Evolutionary conservation across 2,797 vertebrate species (phyloP).

Genomic region (Danionella dracula): DNA sequence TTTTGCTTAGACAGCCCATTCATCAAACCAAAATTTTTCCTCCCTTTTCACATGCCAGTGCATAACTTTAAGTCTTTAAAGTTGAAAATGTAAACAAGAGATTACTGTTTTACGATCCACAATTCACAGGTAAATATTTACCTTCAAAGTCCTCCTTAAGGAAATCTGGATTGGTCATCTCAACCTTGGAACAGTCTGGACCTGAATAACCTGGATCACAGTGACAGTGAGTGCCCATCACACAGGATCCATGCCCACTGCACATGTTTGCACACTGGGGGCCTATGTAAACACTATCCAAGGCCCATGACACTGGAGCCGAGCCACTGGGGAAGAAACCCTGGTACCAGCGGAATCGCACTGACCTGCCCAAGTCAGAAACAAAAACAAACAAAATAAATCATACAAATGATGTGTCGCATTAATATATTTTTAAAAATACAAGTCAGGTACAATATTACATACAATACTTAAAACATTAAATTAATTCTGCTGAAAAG

Average conservation of each 20-base stretch:
- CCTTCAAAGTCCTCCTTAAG: constrained; percentile 99
- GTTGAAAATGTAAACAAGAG: too few species aligned
- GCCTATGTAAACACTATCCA: constrained; percentile 92
- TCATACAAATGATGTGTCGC: too few species aligned
- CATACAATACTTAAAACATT: too few species aligned
- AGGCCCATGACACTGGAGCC: constrained; percentile 90
- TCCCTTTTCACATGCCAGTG: too few species aligned
- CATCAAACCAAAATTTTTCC: too few species aligned
- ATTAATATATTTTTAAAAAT: too few species aligned
- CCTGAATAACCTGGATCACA: constrained; percentile 90
- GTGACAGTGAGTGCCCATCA: constrained; percentile 83
- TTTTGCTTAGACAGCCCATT: too few species aligned
- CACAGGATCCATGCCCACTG: constrained; percentile 85
- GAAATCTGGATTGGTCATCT: constrained; percentile 89
- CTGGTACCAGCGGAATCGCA: constrained; percentile 97
- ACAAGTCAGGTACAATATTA: too few species aligned
- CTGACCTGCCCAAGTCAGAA: constrained; percentile 60
- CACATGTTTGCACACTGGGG: constrained; percentile 98
- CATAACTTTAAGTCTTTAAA: too few species aligned
- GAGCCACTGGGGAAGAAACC: constrained; percentile 86
- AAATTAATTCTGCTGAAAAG: too few species aligned
- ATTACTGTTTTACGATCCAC: too few species aligned
- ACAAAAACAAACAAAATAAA: not conserved
- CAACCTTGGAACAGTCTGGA: constrained; percentile 82
- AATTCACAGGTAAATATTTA: too few species aligned